These are phyloP conservation scores for Euzophera pinguis DNA, from an alignment of 2,888 invertebrate species.

Conservation along the genomic window DNA sequence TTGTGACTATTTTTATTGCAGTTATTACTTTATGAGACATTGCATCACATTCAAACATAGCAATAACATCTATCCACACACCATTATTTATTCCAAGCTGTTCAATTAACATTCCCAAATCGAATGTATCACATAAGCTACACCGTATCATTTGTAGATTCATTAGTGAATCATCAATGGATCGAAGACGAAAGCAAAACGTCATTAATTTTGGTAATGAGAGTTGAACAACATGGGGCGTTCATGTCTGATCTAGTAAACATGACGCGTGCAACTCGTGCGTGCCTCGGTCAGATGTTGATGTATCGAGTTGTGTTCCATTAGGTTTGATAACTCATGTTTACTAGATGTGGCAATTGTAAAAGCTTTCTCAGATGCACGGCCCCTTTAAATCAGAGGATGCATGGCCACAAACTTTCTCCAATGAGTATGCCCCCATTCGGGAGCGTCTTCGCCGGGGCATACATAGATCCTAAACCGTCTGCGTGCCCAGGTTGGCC, in stretches of 20 bases:
- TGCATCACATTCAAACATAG: neutral
- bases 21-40: too few species aligned
- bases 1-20: too few species aligned
- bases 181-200: slow-evolving; percentile 24
- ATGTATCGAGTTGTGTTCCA: slow-evolving; percentile 62
- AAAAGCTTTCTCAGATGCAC: too few species aligned
- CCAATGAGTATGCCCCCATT: too few species aligned
- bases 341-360: neutral
- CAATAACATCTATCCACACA: neutral
- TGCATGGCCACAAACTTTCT: too few species aligned
- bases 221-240: slow-evolving; percentile 51
- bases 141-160: slow-evolving; percentile 4
- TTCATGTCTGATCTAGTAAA: slow-evolving; percentile 61
- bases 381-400: too few species aligned
- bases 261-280: slow-evolving; percentile 57
- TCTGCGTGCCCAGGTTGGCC: too few species aligned
- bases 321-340: slow-evolving; percentile 26
- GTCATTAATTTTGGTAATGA: slow-evolving; percentile 58
- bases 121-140: neutral
- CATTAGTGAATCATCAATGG: slow-evolving; percentile 13
- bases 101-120: neutral
- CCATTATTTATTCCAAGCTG: neutral
- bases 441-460: too few species aligned
- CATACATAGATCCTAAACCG: too few species aligned
- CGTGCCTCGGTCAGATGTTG: slow-evolving; percentile 63